These are phyloP conservation scores for Papilio helenus DNA, from an alignment of 1,140 invertebrate species.

Conservation along the genomic window DNA sequence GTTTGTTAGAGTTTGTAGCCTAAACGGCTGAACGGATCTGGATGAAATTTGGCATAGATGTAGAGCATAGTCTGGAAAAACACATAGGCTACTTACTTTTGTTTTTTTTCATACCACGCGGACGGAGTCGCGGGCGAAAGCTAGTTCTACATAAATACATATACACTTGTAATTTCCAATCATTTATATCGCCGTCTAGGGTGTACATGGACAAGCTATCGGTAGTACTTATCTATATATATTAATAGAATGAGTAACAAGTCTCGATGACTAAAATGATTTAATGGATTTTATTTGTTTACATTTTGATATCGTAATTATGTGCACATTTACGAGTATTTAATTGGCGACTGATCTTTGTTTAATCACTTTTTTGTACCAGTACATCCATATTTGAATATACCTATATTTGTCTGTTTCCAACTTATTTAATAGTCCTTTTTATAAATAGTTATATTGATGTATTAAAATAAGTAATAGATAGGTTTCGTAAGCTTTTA, in stretches of 20 bases:
- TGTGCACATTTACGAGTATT: background rate
- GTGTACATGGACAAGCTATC: background rate
- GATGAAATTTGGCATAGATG: no score
- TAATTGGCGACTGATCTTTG: background rate
- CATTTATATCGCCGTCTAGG: no score
- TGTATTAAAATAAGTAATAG: background rate
- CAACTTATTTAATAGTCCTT: no score
- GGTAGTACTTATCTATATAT: background rate
- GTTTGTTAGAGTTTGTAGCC: no score
- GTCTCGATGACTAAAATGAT: background rate
- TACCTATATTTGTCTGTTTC: background rate
- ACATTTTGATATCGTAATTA: conserved; percentile 9
- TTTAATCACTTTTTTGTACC: background rate
- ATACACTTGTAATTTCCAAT: no score
- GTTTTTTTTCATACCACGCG: no score
- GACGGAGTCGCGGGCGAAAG: no score
- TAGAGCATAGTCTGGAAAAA: no score
- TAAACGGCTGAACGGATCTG: no score
- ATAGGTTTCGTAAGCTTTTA: background rate
- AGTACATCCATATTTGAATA: no score
- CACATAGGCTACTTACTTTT: no score
- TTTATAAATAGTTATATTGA: background rate
- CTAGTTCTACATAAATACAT: no score
- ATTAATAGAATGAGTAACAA: conserved; percentile 10
- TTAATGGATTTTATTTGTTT: conserved; percentile 3